These are phyloP conservation scores for Corydoras maculifer DNA, from an alignment of 2,113 vertebrate species.

Conservation along the genomic window DNA sequence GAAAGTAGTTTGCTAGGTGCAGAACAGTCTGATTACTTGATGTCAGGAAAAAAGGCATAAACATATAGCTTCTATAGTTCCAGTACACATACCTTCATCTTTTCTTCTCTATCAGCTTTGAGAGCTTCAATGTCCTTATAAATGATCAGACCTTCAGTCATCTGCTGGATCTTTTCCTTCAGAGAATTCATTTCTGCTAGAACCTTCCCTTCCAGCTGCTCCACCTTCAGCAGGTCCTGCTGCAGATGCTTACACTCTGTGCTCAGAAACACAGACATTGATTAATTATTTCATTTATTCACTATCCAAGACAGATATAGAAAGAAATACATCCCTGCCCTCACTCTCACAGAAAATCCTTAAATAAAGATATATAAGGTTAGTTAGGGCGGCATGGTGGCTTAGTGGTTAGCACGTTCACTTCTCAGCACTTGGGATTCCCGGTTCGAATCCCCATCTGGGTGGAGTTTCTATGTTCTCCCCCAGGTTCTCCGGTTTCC, in stretches of 20 bases:
- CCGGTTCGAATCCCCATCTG: too few relatives aligned
- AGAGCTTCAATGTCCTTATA: constrained; percentile 82
- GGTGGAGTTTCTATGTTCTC: too few relatives aligned
- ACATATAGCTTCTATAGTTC: constrained; percentile 1
- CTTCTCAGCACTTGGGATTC: too few relatives aligned
- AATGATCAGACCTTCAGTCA: constrained; percentile 69
- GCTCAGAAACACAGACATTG: constrained; percentile 10
- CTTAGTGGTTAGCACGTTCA: too few relatives aligned
- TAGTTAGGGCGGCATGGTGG: too few relatives aligned
- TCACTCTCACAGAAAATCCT: too few relatives aligned
- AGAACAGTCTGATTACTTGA: not conserved
- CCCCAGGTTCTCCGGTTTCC: too few relatives aligned
- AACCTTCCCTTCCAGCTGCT: constrained; percentile 89
- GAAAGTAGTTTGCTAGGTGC: too few relatives aligned
- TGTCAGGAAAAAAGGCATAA: not conserved
- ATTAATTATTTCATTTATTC: not conserved
- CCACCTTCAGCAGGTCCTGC: constrained; percentile 91
- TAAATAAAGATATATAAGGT: too few relatives aligned
- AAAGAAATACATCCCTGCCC: too few relatives aligned
- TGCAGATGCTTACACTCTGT: constrained; percentile 84
- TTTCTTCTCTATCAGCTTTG: constrained; percentile 76
- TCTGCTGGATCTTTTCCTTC: constrained; percentile 75
- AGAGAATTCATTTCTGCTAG: constrained; percentile 73
- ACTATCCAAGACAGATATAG: too few relatives aligned
- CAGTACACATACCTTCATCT: constrained; percentile 66